Evolutionary conservation across 2,888 invertebrate genomes (phyloP).

Genomic region (Neoitamus cyanurus): DNA sequence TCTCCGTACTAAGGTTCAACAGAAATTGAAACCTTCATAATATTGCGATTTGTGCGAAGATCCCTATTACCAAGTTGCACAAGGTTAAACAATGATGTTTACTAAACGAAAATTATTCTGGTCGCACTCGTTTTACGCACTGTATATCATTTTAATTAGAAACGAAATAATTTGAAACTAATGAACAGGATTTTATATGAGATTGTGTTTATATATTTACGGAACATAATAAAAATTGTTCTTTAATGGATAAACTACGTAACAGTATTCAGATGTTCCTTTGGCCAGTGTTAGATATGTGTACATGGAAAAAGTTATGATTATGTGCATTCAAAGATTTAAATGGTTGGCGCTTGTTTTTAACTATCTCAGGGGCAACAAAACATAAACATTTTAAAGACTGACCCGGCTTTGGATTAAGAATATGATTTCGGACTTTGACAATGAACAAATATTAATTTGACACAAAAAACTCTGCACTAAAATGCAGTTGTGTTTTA

Average conservation of each 20-base stretch:
- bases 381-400: conserved; percentile 47
- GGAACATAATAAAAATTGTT: neutral
- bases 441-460: conserved; percentile 10
- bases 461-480: neutral
- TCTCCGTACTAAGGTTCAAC: no score
- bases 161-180: no score
- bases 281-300: conserved; percentile 23
- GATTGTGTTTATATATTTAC: neutral
- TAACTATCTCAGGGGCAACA: conserved; percentile 47
- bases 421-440: conserved; percentile 32
- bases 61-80: no score
- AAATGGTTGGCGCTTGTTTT: neutral
- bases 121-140: no score
- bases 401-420: conserved; percentile 54
- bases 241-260: neutral
- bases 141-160: no score
- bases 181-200: neutral
- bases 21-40: no score
- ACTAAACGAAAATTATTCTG: no score
- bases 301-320: neutral
- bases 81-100: no score
- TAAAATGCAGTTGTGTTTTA: neutral
- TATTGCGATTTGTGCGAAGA: no score
- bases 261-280: neutral
- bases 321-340: neutral